These are phyloP conservation scores for Microcebus griseorufus DNA, from an alignment of 2,113 vertebrate species.

Conservation along the genomic window DNA sequence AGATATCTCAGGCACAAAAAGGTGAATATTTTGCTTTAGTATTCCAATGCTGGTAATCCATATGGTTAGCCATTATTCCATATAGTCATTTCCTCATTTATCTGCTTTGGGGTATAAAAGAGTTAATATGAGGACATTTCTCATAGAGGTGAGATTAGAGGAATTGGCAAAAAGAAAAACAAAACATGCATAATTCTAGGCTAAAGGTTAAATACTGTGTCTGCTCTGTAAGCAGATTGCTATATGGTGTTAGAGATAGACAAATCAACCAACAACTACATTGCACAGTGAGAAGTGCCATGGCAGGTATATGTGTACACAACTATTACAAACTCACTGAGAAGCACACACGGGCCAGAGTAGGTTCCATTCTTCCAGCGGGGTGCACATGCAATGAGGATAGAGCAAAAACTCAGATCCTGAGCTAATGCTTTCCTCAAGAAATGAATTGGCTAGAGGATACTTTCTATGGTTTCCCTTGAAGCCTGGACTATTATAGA, in stretches of 20 bases:
- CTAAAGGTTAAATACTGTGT: background rate
- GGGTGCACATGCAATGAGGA: background rate
- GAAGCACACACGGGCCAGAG: no score
- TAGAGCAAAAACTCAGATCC: background rate
- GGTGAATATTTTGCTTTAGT: background rate
- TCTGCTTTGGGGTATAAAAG: background rate
- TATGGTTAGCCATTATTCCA: background rate
- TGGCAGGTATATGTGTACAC: rapidly evolving
- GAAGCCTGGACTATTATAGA: background rate
- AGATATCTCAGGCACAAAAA: background rate
- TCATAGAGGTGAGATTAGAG: background rate
- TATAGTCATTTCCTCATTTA: background rate
- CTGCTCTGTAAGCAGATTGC: background rate
- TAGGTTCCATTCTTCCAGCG: no score
- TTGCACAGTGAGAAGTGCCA: rapidly evolving
- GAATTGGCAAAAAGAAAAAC: background rate
- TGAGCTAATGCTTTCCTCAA: background rate
- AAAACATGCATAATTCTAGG: background rate
- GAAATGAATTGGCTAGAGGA: background rate
- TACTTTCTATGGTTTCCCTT: background rate
- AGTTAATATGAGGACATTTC: background rate
- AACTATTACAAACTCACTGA: background rate
- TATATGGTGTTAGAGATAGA: background rate
- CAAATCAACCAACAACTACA: background rate
- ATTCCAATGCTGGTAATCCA: background rate